These are phyloP conservation scores for Saimiri boliviensis DNA, from an alignment of 2,113 vertebrate species.

Conservation along the genomic window DNA sequence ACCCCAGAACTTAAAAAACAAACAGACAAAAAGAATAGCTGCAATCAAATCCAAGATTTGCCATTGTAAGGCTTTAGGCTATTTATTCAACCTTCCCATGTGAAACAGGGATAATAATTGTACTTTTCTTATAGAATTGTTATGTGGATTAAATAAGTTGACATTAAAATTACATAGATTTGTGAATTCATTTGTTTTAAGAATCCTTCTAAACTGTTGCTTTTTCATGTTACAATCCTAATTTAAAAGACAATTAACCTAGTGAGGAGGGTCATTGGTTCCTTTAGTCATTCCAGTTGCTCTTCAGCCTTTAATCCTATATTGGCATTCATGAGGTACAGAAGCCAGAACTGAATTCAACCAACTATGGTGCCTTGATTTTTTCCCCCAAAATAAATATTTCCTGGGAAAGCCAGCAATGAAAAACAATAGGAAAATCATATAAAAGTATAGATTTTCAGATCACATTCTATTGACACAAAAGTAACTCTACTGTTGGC, in stretches of 20 bases:
- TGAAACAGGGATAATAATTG: neutral
- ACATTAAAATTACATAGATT: neutral
- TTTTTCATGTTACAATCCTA: neutral
- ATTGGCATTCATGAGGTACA: neutral
- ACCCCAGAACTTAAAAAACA: no score
- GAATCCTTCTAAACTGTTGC: neutral
- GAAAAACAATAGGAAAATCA: slow-evolving; percentile 39
- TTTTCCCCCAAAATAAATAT: slow-evolving; percentile 2
- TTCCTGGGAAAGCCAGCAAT: slow-evolving; percentile 4
- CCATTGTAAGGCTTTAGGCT: neutral
- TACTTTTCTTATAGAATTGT: neutral
- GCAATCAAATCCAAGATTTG: slow-evolving; percentile 26
- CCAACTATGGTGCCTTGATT: neutral
- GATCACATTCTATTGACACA: neutral
- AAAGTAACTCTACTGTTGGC: neutral
- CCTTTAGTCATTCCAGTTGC: neutral
- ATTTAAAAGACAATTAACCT: slow-evolving; percentile 7
- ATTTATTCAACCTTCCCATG: neutral
- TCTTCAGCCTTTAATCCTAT: neutral
- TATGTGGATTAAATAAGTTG: slow-evolving; percentile 4
- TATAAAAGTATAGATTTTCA: neutral
- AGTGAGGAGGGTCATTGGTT: neutral
- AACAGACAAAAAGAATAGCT: neutral
- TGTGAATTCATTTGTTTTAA: neutral
- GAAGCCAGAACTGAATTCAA: slow-evolving; percentile 35